Percentiles rank a stretch among this genome's conserved stretches.
Evolutionary conservation across 2,113 vertebrate genomes (phyloP).

Genomic region (Cyrtonyx montezumae): DNA sequence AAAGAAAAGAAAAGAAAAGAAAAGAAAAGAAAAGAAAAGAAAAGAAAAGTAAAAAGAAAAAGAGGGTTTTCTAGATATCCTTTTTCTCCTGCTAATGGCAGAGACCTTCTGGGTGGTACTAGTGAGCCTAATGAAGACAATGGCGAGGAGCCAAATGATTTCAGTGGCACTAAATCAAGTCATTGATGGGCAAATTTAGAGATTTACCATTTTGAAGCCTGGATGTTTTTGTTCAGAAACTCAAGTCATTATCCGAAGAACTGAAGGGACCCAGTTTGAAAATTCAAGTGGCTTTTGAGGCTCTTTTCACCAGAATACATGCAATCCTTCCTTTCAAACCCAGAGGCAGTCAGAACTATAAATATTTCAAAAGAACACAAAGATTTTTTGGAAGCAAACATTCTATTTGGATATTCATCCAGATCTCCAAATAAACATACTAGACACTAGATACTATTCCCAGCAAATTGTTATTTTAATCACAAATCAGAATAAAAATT

Average conservation of each 20-base stretch:
- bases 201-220: neutral
- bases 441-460: neutral
- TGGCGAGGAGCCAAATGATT: constrained; percentile 3
- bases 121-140: constrained; percentile 5
- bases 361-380: neutral
- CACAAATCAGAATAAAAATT: neutral
- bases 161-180: neutral
- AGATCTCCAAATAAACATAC: constrained; percentile 15
- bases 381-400: neutral
- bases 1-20: too few relatives aligned
- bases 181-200: neutral
- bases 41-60: neutral
- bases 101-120: neutral
- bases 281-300: neutral
- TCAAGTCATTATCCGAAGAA: neutral
- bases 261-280: neutral
- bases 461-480: neutral
- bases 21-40: too few relatives aligned
- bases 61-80: neutral
- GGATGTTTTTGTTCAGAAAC: neutral
- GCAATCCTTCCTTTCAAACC: neutral
- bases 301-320: neutral
- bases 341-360: neutral
- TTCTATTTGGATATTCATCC: neutral
- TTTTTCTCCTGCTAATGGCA: neutral